Evolutionary conservation across 2,888 invertebrate genomes (phyloP).

Genomic region (Stenurella melanura): DNA sequence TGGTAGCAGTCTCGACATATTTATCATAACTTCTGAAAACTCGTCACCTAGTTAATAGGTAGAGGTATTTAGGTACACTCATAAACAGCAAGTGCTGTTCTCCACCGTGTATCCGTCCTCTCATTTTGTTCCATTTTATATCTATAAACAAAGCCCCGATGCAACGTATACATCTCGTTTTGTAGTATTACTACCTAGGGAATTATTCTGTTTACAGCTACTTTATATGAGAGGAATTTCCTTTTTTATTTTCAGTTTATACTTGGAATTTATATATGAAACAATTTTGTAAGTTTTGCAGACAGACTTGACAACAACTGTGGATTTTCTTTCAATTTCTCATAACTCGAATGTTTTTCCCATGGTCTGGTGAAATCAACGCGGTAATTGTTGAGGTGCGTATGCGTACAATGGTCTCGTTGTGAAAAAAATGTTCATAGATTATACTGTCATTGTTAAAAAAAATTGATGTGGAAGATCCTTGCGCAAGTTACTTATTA

Average conservation of each 20-base stretch:
- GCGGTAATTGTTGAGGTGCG: no score
- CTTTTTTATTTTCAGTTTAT: conserved; percentile 1
- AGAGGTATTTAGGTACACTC: no score
- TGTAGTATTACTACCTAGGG: conserved; percentile 40
- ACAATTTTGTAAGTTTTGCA: neutral
- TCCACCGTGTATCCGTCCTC: neutral
- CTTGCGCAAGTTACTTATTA: no score
- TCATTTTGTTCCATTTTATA: conserved; percentile 32
- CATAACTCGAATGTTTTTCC: neutral
- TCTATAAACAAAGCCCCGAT: conserved; percentile 30
- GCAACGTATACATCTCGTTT: conserved; percentile 24
- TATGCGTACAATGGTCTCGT: no score
- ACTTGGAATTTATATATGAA: neutral
- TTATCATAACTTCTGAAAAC: no score
- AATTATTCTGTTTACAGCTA: conserved; percentile 38
- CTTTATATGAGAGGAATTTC: conserved; percentile 28
- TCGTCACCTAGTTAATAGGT: no score
- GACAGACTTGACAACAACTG: neutral
- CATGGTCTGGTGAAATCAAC: no score
- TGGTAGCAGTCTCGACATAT: no score
- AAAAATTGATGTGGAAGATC: no score
- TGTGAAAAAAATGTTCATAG: no score
- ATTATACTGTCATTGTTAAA: no score
- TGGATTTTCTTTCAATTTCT: neutral
- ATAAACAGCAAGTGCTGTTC: neutral